Evolutionary conservation across 2,113 vertebrate species (phyloP).

Genomic region (Bostrychus sinensis): DNA sequence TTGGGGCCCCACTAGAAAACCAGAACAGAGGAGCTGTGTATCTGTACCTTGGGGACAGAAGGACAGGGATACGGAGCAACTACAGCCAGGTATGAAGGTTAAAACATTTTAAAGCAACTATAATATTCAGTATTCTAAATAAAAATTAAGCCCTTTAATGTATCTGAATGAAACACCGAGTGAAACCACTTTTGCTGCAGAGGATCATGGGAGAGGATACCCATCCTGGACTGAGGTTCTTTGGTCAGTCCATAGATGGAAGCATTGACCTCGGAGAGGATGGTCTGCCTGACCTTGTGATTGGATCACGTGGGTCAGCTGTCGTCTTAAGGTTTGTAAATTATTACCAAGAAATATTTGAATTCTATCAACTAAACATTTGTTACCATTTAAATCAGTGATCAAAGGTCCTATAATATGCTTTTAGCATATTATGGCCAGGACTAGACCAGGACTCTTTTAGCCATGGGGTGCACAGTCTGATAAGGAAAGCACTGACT

Average conservation of each 20-base stretch:
- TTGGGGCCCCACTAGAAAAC: slow-evolving; percentile 85
- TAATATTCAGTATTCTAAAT: neutral
- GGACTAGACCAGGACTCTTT: too few species aligned
- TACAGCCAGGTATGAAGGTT: slow-evolving; percentile 75
- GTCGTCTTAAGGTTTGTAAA: slow-evolving; percentile 81
- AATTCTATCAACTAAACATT: neutral
- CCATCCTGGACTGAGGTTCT: slow-evolving; percentile 65
- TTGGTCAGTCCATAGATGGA: slow-evolving; percentile 84
- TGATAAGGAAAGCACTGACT: too few species aligned
- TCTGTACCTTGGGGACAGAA: slow-evolving; percentile 78
- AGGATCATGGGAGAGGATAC: slow-evolving; percentile 69
- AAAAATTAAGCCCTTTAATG: neutral
- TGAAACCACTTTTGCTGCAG: slow-evolving; percentile 63
- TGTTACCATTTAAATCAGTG: too few species aligned
- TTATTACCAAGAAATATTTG: neutral
- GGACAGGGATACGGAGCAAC: slow-evolving; percentile 43
- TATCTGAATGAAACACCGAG: neutral
- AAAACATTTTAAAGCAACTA: too few species aligned
- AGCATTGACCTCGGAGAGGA: slow-evolving; percentile 80
- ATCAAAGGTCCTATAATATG: too few species aligned
- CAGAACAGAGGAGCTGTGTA: slow-evolving; percentile 82
- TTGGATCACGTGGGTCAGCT: slow-evolving; percentile 78
- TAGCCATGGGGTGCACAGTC: too few species aligned
- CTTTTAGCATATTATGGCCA: too few species aligned
- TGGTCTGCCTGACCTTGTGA: slow-evolving; percentile 78